Conservation (phyloP, 2,797 vertebrate species). For the Megaceryle alcyon region DNA sequence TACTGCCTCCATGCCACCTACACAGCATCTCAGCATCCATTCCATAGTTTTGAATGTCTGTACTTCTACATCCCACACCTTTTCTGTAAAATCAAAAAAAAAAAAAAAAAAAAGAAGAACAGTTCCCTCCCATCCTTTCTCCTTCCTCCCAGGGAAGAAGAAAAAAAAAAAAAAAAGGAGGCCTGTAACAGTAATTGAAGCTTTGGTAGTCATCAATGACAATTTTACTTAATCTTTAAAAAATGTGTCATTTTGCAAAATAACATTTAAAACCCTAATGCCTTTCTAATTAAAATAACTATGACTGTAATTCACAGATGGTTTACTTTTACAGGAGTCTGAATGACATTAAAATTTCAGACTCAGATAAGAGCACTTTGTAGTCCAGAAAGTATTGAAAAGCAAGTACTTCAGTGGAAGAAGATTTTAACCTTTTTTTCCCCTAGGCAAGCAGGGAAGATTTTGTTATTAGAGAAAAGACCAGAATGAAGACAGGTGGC, state of each 20-base stretch:
- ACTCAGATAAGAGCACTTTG: conserved; percentile 41
- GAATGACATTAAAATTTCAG: conserved; percentile 67
- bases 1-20: conserved; percentile 66
- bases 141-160: background rate
- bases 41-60: conserved; percentile 59
- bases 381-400: conserved; percentile 18
- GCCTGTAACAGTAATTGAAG: conserved; percentile 18
- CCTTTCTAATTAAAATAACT: conserved; percentile 72
- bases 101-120: background rate
- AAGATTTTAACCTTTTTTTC: conserved; percentile 10
- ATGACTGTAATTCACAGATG: conserved; percentile 73
- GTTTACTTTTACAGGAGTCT: conserved; percentile 63
- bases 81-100: background rate
- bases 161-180: background rate
- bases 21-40: conserved; percentile 5
- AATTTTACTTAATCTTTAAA: conserved; percentile 64
- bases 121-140: background rate
- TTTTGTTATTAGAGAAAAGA: background rate
- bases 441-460: conserved; percentile 5
- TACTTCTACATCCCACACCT: conserved; percentile 60
- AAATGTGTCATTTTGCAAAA: conserved; percentile 71
- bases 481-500: background rate
- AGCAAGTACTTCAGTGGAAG: background rate
- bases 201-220: conserved; percentile 70
- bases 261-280: conserved; percentile 60